Base-by-base conservation (phyloP, 2,113 vertebrate genomes). In the Dromaius novaehollandiae region DNA sequence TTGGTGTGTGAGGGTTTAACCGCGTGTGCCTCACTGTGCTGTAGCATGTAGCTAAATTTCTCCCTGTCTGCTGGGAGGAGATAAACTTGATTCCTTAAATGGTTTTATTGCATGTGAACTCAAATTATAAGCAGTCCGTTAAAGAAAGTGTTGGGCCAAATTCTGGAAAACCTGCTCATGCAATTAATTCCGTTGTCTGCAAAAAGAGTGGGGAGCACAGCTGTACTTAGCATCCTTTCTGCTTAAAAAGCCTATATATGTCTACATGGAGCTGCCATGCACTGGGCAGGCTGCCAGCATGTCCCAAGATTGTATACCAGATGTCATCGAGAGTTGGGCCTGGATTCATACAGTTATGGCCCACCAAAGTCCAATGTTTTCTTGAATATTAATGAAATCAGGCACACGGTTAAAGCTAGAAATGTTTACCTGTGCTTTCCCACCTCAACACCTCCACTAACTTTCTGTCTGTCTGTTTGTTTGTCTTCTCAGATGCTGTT, bases 51-150 rank as follows among this genome's bases (percentile, higher is more conserved):
- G 14, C 15, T 25, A 7, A 1, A 7, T 21, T 66, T 42, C 73
- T 42, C 13, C 46, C 48, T 26, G 4, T 19, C 22, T 13, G 44
- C 60, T 48, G 16, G 2, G 9, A 11, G 44, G 70, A 25, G 56
- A 26, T 28, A 34, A 51, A 0, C 2, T 28, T 1, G 2, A 58
- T 11, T 38, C 55, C 64, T 11, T 3, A 7, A 53, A 10, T 13
- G 3, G 30, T 32, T 53, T 53, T 40, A 40, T 42, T 60, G 21
- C 16, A 0, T 12, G 20, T 6, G 5, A 58, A 22, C 68, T 75
- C 42, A 64, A 55, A 71, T 1, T 1, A 9, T 14, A 44, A 69
- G n/a, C 15, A 34, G 28, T 15, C 82, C 1, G 0, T 5, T 1
- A 15, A 63, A 68, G 73, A 74, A 83, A 6, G 24, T 11, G 4